phyloP scores from a whole-genome alignment of 2,888 invertebrate species.

The Hybos culiciformis region DNA sequence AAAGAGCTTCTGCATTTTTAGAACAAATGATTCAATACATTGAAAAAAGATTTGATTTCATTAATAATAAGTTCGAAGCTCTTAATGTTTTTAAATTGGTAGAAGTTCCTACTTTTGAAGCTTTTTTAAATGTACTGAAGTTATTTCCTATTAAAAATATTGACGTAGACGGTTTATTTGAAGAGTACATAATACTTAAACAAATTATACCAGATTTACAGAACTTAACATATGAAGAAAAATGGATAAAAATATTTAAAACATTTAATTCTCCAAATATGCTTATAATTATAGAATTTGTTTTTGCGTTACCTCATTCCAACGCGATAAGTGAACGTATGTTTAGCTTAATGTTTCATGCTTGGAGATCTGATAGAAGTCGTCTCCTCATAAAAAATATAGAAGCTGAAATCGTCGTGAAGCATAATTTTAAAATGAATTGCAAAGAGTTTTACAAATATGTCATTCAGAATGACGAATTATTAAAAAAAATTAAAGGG shows the following conservation, averaged over 20 bases:
- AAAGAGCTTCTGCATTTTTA: constrained; percentile 2
- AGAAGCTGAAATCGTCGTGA: not conserved
- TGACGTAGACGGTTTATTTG: not conserved
- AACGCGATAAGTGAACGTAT: not conserved
- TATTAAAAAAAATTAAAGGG: not conserved
- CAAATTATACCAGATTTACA: not conserved
- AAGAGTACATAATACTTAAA: constrained; percentile 1
- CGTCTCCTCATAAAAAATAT: not conserved
- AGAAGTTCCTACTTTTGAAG: constrained; percentile 1
- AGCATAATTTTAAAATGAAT: not conserved
- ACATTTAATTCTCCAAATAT: not conserved
- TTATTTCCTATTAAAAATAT: not conserved
- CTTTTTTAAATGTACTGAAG: not conserved
- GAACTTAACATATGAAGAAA: not conserved
- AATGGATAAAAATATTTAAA: not conserved
- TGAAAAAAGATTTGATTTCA: constrained; percentile 1
- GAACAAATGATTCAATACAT: not conserved
- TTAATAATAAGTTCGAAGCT: not conserved
- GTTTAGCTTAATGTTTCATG: not conserved
- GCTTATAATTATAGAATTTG: not conserved
- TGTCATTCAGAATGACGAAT: not conserved
- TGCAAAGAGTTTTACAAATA: not conserved
- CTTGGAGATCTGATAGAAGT: not conserved
- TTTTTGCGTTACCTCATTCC: not conserved
- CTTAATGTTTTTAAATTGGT: not conserved